These are phyloP conservation scores for Solenodon paradoxus DNA, from an alignment of 2,113 vertebrate genomes.

Conservation along the genomic window DNA sequence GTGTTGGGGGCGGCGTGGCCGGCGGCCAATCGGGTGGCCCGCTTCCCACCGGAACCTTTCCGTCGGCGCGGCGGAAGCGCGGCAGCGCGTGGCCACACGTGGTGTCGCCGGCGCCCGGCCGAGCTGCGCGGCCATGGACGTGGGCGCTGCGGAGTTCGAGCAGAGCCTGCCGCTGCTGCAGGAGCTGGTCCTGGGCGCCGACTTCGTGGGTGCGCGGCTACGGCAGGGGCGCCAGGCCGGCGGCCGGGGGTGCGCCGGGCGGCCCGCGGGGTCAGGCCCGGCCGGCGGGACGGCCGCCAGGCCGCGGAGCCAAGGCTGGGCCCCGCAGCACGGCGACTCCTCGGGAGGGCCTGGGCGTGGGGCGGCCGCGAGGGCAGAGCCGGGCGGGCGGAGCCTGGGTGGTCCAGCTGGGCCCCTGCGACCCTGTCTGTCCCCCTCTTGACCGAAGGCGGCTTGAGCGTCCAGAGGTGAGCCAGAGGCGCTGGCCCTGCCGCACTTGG, in stretches of 20 bases:
- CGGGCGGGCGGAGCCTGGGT: fast-evolving
- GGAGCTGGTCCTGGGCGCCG: conserved; percentile 55
- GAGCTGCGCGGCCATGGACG: conserved; percentile 69
- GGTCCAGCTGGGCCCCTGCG: no score
- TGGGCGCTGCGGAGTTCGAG: conserved; percentile 67
- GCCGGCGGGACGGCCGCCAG: not conserved
- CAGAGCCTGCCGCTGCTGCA: conserved; percentile 60
- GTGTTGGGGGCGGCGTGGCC: no score
- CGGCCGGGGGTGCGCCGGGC: no score
- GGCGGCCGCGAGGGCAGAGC: no score
- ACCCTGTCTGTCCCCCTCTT: no score
- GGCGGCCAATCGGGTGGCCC: not conserved
- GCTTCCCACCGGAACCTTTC: not conserved
- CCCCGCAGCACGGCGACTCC: fast-evolving
- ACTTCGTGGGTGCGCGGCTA: conserved; percentile 82
- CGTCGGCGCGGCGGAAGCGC: not conserved
- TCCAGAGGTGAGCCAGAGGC: not conserved
- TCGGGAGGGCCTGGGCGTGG: not conserved
- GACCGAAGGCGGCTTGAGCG: not conserved
- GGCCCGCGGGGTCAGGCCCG: no score
- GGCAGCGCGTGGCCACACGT: not conserved
- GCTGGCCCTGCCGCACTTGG: not conserved
- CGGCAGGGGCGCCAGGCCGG: no score
- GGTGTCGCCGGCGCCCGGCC: not conserved
- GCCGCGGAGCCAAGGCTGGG: not conserved